These are phyloP conservation scores for Pararge aegeria DNA, from an alignment of 1,140 invertebrate genomes.

Conservation along the genomic window DNA sequence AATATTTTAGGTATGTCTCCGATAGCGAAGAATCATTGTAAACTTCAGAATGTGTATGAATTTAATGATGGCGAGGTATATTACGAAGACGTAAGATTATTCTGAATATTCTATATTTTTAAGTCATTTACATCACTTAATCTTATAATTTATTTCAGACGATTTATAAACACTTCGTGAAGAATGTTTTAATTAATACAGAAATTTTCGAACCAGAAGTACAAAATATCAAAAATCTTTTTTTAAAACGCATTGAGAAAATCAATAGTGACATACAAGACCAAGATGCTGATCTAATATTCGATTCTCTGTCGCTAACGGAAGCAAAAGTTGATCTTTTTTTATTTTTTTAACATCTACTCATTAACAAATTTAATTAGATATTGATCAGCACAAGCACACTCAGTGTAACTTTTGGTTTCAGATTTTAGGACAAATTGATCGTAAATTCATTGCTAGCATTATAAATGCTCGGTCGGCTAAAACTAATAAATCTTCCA, in stretches of 20 bases:
- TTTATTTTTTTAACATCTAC: not conserved
- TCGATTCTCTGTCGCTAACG: slow-evolving; percentile 45
- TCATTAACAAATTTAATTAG: not conserved
- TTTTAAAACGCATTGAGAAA: slow-evolving; percentile 40
- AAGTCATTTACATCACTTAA: slow-evolving; percentile 1
- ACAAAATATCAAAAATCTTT: slow-evolving; percentile 38
- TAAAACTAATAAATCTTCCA: slow-evolving; percentile 20
- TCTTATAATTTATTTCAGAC: slow-evolving; percentile 34
- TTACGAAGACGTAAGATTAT: slow-evolving; percentile 49
- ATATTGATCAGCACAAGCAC: not conserved
- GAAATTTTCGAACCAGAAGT: slow-evolving; percentile 52
- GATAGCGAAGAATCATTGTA: slow-evolving; percentile 41
- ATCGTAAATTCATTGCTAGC: slow-evolving; percentile 85
- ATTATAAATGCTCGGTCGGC: slow-evolving; percentile 40
- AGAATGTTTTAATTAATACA: slow-evolving; percentile 42
- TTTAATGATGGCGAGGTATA: slow-evolving; percentile 44
- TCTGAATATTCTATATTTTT: slow-evolving; percentile 1
- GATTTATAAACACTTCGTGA: slow-evolving; percentile 54
- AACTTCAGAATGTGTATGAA: not conserved
- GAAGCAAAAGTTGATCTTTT: slow-evolving; percentile 42
- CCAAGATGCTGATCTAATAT: slow-evolving; percentile 45
- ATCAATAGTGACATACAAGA: slow-evolving; percentile 41
- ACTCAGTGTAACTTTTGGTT: slow-evolving; percentile 3
- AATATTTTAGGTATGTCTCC: slow-evolving; percentile 56
- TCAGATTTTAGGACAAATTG: slow-evolving; percentile 83